Conservation (phyloP, 2,888 invertebrate species). For the Chironomus tentans region DNA sequence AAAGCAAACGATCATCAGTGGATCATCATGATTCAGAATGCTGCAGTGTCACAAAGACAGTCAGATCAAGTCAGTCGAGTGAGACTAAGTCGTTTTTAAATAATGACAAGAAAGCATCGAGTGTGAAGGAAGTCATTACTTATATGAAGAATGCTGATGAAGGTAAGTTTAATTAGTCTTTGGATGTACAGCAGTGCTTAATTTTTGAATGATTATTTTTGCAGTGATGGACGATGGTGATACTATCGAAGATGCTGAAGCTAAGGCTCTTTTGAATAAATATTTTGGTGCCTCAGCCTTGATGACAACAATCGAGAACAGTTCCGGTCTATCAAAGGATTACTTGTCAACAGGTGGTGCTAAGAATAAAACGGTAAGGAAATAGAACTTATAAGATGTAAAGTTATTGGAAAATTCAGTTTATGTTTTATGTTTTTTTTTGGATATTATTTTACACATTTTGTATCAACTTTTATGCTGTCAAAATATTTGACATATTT, state of each 20-base stretch:
- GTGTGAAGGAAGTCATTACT: constrained; percentile 64
- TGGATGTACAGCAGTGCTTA: constrained; percentile 27
- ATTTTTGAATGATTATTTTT: background rate
- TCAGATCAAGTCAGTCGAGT: constrained; percentile 32
- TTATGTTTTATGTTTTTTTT: too few species aligned
- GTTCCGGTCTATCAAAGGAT: constrained; percentile 19
- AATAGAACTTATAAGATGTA: background rate
- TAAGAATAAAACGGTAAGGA: constrained; percentile 18
- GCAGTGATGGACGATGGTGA: constrained; percentile 57
- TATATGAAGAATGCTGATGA: constrained; percentile 70
- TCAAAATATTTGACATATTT: too few species aligned
- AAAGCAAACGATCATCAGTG: constrained; percentile 34
- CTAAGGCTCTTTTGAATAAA: constrained; percentile 68
- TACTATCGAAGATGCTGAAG: constrained; percentile 57
- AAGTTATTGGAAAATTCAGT: too few species aligned
- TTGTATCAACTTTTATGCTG: too few species aligned
- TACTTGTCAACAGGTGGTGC: background rate
- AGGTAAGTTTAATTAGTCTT: constrained; percentile 40
- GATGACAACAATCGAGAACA: constrained; percentile 62
- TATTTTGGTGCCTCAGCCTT: constrained; percentile 74
- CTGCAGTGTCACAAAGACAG: constrained; percentile 31
- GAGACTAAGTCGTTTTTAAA: constrained; percentile 57
- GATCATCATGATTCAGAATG: constrained; percentile 33
- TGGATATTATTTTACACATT: too few species aligned
- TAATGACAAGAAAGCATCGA: constrained; percentile 59